phyloP scores from a whole-genome alignment of 2,797 vertebrate genomes.

The Anniella stebbinsi region DNA sequence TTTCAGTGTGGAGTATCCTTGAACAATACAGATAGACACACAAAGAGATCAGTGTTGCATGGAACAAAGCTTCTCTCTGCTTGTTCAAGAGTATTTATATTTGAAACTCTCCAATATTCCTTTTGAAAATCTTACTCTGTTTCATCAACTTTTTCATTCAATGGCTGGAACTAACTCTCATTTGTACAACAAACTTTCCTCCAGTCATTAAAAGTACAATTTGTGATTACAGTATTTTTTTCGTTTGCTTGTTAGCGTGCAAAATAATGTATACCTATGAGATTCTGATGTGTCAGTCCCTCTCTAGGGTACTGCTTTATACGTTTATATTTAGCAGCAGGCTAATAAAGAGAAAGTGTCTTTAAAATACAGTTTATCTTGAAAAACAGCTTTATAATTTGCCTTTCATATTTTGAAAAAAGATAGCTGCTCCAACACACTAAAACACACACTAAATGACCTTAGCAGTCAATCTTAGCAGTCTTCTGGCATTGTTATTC shows the following conservation, averaged over 20 bases:
- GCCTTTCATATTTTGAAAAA: not conserved
- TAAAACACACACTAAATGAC: too few species aligned
- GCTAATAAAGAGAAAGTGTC: not conserved
- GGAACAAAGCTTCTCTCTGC: conserved; percentile 7
- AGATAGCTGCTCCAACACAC: not conserved
- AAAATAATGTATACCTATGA: conserved; percentile 25
- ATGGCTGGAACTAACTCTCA: fast-evolving
- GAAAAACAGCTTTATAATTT: not conserved
- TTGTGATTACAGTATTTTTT: not conserved
- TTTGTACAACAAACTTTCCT: not conserved
- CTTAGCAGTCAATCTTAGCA: not conserved
- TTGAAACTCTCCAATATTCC: not conserved
- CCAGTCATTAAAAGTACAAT: not conserved
- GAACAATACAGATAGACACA: fast-evolving
- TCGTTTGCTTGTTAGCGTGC: conserved; percentile 10
- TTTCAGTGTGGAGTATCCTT: not conserved
- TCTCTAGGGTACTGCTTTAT: conserved; percentile 5
- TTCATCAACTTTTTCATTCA: conserved; percentile 18
- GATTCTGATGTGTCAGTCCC: not conserved
- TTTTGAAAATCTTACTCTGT: not conserved
- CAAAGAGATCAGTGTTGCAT: not conserved
- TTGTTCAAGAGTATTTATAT: fast-evolving
- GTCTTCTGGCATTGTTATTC: not conserved
- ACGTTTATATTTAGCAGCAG: not conserved
- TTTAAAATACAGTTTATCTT: conserved; percentile 2